phyloP scores from a whole-genome alignment of 2,797 vertebrate species.

The Scolopax bukidnonensis region DNA sequence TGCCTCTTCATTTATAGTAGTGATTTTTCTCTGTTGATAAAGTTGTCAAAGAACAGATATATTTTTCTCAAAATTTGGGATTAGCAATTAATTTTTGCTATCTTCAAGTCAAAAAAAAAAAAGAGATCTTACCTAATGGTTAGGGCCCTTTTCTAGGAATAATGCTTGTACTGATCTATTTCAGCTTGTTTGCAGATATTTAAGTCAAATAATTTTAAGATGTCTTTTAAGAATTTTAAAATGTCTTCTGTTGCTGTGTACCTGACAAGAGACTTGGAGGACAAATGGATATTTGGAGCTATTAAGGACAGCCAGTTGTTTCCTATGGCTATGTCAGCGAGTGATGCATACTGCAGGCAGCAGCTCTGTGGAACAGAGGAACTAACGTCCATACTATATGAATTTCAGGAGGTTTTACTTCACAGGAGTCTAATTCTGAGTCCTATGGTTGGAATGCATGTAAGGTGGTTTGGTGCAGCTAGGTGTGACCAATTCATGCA shows the following conservation, averaged over 20 bases:
- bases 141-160: background rate
- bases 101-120: background rate
- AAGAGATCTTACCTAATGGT: background rate
- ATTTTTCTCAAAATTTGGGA: background rate
- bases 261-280: background rate
- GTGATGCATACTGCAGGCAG: background rate
- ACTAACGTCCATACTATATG: background rate
- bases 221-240: background rate
- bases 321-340: background rate
- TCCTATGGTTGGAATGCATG: rapidly evolving
- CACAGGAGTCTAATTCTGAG: background rate
- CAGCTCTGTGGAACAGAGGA: background rate
- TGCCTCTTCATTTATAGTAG: background rate
- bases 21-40: background rate
- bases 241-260: background rate
- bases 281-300: background rate
- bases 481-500: background rate
- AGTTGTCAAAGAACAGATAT: background rate
- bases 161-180: background rate
- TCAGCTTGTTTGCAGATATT: background rate
- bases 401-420: background rate
- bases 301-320: background rate
- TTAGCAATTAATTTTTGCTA: background rate
- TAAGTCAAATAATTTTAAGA: background rate
- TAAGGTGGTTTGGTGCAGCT: background rate